A percentile compares a stretch with the other conserved stretches of the same genome.
Evolutionary conservation across 2,113 vertebrate genomes (phyloP).

Genomic region (Plectropomus leopardus): DNA sequence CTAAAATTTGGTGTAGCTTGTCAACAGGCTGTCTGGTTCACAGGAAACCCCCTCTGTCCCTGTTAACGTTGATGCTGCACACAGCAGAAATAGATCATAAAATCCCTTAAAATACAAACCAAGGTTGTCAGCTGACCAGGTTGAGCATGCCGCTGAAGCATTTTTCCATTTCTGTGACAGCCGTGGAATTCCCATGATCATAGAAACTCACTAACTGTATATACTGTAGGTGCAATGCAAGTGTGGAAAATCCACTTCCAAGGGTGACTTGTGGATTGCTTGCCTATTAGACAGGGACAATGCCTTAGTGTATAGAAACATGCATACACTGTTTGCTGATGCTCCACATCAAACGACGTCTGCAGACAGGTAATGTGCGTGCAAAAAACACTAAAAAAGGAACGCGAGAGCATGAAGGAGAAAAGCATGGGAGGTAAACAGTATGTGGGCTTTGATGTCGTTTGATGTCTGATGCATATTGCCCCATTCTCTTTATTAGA

Average conservation of each 20-base stretch:
- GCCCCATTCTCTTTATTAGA: conserved; percentile 66
- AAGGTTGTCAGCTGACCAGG: neutral
- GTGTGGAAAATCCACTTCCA: conserved; percentile 29
- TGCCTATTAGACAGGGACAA: conserved; percentile 23
- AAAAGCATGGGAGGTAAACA: conserved; percentile 60
- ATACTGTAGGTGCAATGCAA: neutral
- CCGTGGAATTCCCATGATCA: neutral
- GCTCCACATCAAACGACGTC: conserved; percentile 73
- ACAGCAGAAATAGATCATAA: neutral
- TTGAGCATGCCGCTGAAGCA: neutral
- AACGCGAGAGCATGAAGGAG: conserved; percentile 32
- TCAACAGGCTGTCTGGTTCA: neutral
- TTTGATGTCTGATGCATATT: conserved; percentile 77
- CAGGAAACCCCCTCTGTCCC: neutral
- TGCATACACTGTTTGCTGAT: conserved; percentile 19
- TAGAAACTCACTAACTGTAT: conserved; percentile 1
- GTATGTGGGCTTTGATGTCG: conserved; percentile 73
- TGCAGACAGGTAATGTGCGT: conserved; percentile 65
- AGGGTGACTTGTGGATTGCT: conserved; percentile 14
- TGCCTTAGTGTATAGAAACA: conserved; percentile 2
- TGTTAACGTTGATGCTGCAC: conserved; percentile 1
- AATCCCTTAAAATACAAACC: neutral
- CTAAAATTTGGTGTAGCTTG: conserved; percentile 16
- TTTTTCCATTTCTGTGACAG: neutral
- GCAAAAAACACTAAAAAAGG: conserved; percentile 53